A percentile compares a stretch with the other conserved stretches of the same genome.
phyloP scores from a whole-genome alignment of 2,888 invertebrate genomes.

The Thyatira batis region DNA sequence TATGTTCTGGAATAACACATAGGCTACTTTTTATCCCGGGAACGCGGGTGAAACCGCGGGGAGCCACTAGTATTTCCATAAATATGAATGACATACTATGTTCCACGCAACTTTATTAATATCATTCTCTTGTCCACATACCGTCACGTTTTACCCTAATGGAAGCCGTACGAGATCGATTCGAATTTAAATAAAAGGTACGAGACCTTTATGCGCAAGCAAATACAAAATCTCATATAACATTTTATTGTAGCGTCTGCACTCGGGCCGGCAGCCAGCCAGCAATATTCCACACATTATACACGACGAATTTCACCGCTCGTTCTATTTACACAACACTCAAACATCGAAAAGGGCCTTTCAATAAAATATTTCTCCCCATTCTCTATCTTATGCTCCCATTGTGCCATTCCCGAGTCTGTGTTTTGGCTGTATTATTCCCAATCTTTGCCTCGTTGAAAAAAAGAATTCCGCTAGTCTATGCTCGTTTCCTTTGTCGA shows the following conservation, averaged over 20 bases:
- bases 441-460: constrained; percentile 51
- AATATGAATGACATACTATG: too few relatives aligned
- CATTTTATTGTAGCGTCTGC: constrained; percentile 51
- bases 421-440: constrained; percentile 60
- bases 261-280: constrained; percentile 15
- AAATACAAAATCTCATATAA: constrained; percentile 38
- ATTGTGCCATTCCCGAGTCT: constrained; percentile 55
- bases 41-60: too few relatives aligned
- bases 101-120: too few relatives aligned
- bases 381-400: constrained; percentile 65
- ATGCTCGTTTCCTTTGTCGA: constrained; percentile 44
- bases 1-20: too few relatives aligned
- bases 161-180: background rate
- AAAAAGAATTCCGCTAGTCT: constrained; percentile 37
- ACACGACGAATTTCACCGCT: constrained; percentile 54
- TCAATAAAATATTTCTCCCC: constrained; percentile 80
- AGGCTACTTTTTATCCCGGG: too few relatives aligned
- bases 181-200: constrained; percentile 10
- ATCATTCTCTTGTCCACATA: too few relatives aligned
- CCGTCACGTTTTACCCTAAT: background rate
- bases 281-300: constrained; percentile 60
- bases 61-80: too few relatives aligned
- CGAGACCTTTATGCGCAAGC: constrained; percentile 12
- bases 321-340: constrained; percentile 81
- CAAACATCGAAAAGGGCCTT: constrained; percentile 74